Evolutionary conservation across 2,797 vertebrate species (phyloP).

Genomic region (Phylloscopus collybita): DNA sequence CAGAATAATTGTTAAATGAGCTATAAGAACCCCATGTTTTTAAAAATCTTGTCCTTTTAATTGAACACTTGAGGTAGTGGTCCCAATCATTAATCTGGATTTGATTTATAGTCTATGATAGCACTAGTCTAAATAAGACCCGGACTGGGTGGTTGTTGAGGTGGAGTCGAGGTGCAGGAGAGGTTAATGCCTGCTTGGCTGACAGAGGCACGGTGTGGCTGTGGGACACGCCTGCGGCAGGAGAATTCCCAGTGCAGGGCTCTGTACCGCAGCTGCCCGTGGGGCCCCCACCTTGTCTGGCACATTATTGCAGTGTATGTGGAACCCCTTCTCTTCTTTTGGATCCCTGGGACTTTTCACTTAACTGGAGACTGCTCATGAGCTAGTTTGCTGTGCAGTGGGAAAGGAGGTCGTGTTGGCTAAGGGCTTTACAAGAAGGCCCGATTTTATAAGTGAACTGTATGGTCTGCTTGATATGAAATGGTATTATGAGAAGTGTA

Average conservation of each 20-base stretch:
- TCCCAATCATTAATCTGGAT: not conserved
- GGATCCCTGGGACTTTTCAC: accelerated
- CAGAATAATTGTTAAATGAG: not conserved
- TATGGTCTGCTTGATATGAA: not conserved
- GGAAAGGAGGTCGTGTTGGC: not conserved
- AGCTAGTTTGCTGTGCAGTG: not conserved
- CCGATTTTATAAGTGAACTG: not conserved
- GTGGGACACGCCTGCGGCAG: accelerated
- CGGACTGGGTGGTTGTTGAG: not conserved
- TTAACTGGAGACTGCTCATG: not conserved
- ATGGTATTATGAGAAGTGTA: not conserved
- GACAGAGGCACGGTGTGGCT: accelerated
- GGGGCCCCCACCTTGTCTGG: accelerated
- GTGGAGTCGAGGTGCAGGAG: not conserved
- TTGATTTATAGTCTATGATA: not conserved
- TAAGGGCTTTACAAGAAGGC: not conserved
- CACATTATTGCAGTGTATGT: accelerated
- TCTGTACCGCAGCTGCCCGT: accelerated
- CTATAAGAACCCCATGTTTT: accelerated
- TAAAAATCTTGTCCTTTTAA: not conserved
- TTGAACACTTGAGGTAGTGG: not conserved
- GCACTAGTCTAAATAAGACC: not conserved
- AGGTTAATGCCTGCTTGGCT: accelerated
- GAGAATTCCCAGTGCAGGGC: not conserved
- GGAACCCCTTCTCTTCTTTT: not conserved